Conservation (phyloP, 2,888 invertebrate species). For the Clepsis dumicolana region DNA sequence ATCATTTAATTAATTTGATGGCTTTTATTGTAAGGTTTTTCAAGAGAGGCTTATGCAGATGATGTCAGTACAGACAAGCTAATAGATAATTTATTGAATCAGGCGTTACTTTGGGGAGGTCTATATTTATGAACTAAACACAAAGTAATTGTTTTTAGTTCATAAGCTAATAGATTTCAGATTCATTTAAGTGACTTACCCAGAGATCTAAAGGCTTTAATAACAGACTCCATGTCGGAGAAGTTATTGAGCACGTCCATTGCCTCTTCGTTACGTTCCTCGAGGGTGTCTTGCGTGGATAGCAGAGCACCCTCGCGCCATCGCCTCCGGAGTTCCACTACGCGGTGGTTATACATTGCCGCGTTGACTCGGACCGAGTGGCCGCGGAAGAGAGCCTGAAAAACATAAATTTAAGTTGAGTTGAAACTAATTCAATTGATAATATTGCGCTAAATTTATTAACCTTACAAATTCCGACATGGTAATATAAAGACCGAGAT, state of each 20-base stretch:
- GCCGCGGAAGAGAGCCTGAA: conserved; percentile 84
- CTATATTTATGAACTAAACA: too few relatives aligned
- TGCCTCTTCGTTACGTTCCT: conserved; percentile 75
- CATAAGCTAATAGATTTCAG: too few relatives aligned
- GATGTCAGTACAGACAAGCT: too few relatives aligned
- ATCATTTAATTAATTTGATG: too few relatives aligned
- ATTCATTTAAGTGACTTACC: conserved; percentile 60
- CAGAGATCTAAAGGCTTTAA: conserved; percentile 74
- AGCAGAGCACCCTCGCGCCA: conserved; percentile 73
- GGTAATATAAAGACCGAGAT: not conserved
- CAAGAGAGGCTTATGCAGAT: too few relatives aligned
- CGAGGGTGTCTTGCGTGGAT: conserved; percentile 70
- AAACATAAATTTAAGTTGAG: conserved; percentile 10
- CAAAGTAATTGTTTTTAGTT: too few relatives aligned
- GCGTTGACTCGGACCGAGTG: conserved; percentile 65
- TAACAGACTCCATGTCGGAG: conserved; percentile 70
- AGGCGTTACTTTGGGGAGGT: too few relatives aligned
- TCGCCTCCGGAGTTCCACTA: conserved; percentile 65
- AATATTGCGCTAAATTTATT: too few relatives aligned
- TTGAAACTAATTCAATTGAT: not conserved
- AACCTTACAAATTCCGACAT: too few relatives aligned
- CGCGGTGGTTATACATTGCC: conserved; percentile 55
- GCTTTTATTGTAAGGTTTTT: too few relatives aligned
- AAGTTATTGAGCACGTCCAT: conserved; percentile 70
- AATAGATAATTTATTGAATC: too few relatives aligned